Conservation (phyloP, 1,140 invertebrate genomes). For the Cheumatopsyche charites region DNA sequence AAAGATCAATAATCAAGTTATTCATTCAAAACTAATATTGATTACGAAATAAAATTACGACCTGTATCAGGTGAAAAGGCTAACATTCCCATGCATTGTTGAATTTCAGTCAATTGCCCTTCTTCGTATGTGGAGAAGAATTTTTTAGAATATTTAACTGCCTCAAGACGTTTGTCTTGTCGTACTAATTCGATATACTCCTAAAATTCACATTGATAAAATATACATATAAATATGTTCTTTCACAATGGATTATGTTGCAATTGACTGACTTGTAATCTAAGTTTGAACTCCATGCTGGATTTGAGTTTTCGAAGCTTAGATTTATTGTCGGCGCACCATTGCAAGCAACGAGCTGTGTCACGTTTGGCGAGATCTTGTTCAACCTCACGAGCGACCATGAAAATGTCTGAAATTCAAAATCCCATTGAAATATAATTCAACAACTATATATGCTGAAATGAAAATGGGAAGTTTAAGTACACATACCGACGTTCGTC, state of each 20-base stretch:
- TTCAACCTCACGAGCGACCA: conserved; percentile 89
- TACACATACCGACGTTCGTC: conserved; percentile 86
- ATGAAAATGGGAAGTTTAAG: too few species aligned
- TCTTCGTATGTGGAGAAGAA: conserved; percentile 88
- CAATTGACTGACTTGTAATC: conserved; percentile 76
- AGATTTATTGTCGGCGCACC: conserved; percentile 97
- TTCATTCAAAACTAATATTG: background rate
- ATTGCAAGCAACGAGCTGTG: conserved; percentile 88
- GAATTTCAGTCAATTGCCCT: conserved; percentile 85
- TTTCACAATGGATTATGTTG: background rate
- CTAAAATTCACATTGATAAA: too few species aligned
- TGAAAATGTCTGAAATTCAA: conserved; percentile 75
- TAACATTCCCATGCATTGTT: conserved; percentile 93
- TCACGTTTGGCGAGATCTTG: conserved; percentile 78
- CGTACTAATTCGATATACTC: conserved; percentile 97
- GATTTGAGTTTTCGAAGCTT: conserved; percentile 92
- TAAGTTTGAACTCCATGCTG: conserved; percentile 89
- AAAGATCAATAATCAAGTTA: background rate
- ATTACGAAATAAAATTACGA: conserved; percentile 49
- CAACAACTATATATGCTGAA: background rate
- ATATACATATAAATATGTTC: background rate
- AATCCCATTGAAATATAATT: conserved; percentile 46
- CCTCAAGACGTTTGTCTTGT: conserved; percentile 83
- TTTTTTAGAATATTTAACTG: conserved; percentile 92
- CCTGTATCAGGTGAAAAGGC: conserved; percentile 86